phyloP scores from a whole-genome alignment of 1,140 invertebrate species.

The Dreissena rostriformis region DNA sequence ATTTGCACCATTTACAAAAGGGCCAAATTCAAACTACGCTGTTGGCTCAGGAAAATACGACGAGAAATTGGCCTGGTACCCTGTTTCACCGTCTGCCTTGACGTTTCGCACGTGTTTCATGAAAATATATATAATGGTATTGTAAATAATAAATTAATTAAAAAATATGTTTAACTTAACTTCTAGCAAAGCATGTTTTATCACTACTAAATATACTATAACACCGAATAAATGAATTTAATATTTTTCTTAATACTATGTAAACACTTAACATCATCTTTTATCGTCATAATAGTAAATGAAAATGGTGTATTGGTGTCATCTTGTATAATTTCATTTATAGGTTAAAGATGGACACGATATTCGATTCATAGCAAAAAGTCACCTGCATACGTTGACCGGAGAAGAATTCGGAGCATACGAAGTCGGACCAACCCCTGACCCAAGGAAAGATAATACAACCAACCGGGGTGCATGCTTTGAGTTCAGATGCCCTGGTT shows the following conservation, averaged over 20 bases:
- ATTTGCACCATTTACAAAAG: not conserved
- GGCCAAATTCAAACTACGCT: not conserved
- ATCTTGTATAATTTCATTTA: not conserved
- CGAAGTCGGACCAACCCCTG: constrained; percentile 2
- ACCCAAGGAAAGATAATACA: not conserved
- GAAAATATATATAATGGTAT: constrained; percentile 4
- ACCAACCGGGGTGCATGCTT: not conserved
- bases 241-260: not conserved
- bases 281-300: not conserved
- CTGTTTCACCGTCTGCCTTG: not conserved
- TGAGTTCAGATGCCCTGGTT: constrained; percentile 29
- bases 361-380: constrained; percentile 3
- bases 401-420: constrained; percentile 21
- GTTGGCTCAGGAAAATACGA: not conserved
- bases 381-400: not conserved
- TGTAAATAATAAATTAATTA: too few species aligned
- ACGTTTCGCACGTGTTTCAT: not conserved
- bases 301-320: too few species aligned
- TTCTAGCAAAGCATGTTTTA: too few species aligned
- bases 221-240: too few species aligned
- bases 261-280: not conserved
- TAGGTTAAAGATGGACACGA: not conserved
- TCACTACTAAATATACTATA: too few species aligned
- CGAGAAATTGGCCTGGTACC: constrained; percentile 10
- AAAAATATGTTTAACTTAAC: too few species aligned